Conservation (phyloP, 2,797 vertebrate genomes). For the Xiphophorus birchmanni region DNA sequence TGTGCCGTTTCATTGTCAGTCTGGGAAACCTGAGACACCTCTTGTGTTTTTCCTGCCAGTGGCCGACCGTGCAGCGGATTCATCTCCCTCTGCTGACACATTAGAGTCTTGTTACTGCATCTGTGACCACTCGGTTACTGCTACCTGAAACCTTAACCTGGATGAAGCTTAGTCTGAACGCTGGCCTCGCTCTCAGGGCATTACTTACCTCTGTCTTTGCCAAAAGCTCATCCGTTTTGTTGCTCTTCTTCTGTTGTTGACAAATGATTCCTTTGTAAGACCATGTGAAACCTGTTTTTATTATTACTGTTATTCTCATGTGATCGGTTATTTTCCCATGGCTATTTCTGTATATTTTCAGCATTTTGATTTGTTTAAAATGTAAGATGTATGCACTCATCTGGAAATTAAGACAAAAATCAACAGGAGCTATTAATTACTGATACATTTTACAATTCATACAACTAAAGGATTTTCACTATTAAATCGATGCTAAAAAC, state of each 20-base stretch:
- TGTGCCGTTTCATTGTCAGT: constrained; percentile 9
- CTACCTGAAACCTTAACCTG: constrained; percentile 78
- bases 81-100: constrained; percentile 35
- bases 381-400: background rate
- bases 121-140: constrained; percentile 43
- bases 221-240: constrained; percentile 15
- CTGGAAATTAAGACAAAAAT: background rate
- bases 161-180: constrained; percentile 41
- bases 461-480: background rate
- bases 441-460: background rate
- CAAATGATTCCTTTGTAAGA: constrained; percentile 10
- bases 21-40: constrained; percentile 37
- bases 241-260: constrained; percentile 15
- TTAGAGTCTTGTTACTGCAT: constrained; percentile 58
- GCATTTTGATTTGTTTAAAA: background rate
- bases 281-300: background rate
- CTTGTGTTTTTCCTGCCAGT: constrained; percentile 52
- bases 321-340: background rate
- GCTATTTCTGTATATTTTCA: background rate
- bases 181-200: constrained; percentile 44
- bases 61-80: constrained; percentile 17
- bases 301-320: background rate
- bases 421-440: background rate
- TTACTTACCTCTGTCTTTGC: constrained; percentile 56
- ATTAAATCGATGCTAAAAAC: background rate